Conservation (phyloP, 2,113 vertebrate species). For the Psephotus haematonotus region DNA sequence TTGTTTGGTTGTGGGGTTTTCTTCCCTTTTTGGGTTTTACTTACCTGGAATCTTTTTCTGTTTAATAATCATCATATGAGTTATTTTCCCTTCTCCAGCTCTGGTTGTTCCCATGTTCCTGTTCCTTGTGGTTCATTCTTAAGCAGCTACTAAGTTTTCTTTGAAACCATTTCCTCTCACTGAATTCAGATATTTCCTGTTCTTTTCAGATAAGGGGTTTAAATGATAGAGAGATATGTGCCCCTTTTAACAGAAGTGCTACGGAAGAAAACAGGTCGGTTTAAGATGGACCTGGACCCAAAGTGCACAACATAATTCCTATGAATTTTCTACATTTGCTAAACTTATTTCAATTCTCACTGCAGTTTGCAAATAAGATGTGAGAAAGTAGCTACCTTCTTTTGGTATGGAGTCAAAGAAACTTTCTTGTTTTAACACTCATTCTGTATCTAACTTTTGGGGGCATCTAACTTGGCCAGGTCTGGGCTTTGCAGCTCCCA, state of each 20-base stretch:
- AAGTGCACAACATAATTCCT: neutral
- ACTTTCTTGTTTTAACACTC: neutral
- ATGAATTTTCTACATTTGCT: neutral
- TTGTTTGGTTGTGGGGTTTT: neutral
- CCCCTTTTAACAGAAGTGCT: neutral
- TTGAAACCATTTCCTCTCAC: conserved; percentile 4
- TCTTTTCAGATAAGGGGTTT: conserved; percentile 26
- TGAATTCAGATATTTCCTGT: conserved; percentile 28
- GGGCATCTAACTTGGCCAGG: neutral
- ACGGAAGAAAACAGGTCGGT: neutral
- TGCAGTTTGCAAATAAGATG: neutral
- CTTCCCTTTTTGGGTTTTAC: neutral
- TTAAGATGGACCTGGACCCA: neutral
- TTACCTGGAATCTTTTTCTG: neutral
- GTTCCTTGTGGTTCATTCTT: neutral
- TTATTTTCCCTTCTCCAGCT: neutral
- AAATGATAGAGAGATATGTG: neutral
- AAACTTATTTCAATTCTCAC: neutral
- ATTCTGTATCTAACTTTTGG: neutral
- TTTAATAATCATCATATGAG: neutral
- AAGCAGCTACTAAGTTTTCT: conserved; percentile 8
- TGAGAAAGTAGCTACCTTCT: neutral
- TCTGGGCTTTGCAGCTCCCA: neutral
- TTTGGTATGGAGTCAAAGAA: neutral
- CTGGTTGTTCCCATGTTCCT: neutral